Percentiles rank a stretch among this genome's conserved stretches.
Evolutionary conservation across 2,113 vertebrate species (phyloP).

Genomic region (Falco punctatus): DNA sequence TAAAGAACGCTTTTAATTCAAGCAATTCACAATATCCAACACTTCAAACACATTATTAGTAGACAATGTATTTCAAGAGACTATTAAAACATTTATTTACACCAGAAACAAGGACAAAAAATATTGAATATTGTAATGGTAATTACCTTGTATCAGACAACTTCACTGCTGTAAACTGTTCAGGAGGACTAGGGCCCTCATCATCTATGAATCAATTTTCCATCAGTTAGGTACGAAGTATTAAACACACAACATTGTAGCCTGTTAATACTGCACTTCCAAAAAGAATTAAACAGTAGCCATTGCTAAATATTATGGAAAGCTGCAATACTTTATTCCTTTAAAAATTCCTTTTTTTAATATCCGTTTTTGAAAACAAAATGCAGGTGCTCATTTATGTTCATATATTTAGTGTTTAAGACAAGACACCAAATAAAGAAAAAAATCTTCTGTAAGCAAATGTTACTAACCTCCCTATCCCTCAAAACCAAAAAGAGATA

Average conservation of each 20-base stretch:
- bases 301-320: neutral
- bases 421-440: neutral
- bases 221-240: neutral
- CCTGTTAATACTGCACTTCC: neutral
- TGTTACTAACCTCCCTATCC: neutral
- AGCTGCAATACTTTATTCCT: neutral
- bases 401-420: neutral
- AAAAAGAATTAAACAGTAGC: neutral
- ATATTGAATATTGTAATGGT: neutral
- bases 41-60: neutral
- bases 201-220: slow-evolving; percentile 75
- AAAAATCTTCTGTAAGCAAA: neutral
- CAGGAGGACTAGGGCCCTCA: slow-evolving; percentile 93
- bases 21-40: neutral
- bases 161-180: slow-evolving; percentile 95
- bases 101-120: neutral
- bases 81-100: neutral
- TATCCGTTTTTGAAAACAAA: neutral
- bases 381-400: neutral
- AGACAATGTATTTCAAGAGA: neutral
- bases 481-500: neutral
- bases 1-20: neutral
- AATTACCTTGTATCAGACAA: slow-evolving; percentile 91
- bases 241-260: neutral
- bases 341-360: neutral